Evolutionary conservation across 2,888 invertebrate species (phyloP), one percentile per base, ranked within the genome.

Genomic region (Habroteleia sp.): DNA sequence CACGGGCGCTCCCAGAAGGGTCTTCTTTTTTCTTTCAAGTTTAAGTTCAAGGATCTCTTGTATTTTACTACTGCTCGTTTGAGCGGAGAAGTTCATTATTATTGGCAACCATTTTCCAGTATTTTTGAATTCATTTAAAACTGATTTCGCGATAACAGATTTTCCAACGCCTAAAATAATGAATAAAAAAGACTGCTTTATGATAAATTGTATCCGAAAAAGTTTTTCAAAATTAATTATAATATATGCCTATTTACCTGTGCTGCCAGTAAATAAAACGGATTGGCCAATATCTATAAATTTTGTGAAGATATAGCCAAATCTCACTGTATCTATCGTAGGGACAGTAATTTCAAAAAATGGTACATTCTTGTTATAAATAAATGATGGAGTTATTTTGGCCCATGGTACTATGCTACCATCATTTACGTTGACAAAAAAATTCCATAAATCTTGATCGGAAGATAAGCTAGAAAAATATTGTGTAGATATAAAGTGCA

Each of bases 301-400:
- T 81, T 94, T 92, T 81, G 95, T 93, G 89, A 95, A 92, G 33
- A 96, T 88, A 84, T 93, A 96, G 60, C 96, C 95, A 84, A 94
- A 97, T 80, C 96, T 91, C 0, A 96, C 94, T 0, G 97, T 97
- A 83, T 97, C 97, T n/a, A 93, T 92, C 0, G 97, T 97, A 0
- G 97, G 97, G 4, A 97, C 97, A 4, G 96, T 90, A 84, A 96
- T 95, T 83, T 97, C 96, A 83, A 96, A 97, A 89, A 96, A 97
- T 0, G 96, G 94, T 16, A 91, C 89, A 0, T 91, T 89, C 7
- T 90, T 89, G 83, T 94, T 91, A 82, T 95, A 97, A 1, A 89
- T 77, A 84, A 96, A 97, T 0, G 89, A 82, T 0, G 96, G 94
- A 77, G 95, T 93, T 25, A 96, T 92, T 58, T 92, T 93, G n/a